These are phyloP conservation scores for Mystacides longicornis DNA, from an alignment of 2,888 invertebrate genomes.

Conservation along the genomic window DNA sequence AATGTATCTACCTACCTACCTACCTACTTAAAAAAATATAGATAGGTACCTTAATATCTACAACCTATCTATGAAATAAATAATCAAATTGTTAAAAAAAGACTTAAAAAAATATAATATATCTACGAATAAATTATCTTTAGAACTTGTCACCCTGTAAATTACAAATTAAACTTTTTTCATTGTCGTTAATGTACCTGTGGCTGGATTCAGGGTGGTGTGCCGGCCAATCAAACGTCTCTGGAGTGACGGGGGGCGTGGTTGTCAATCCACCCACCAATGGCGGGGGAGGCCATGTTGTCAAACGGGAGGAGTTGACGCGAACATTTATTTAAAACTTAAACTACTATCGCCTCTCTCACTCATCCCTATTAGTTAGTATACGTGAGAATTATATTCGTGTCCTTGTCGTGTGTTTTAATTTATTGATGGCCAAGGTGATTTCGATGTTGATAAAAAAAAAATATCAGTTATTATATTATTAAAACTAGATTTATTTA, in stretches of 20 bases:
- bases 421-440: too few relatives aligned
- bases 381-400: background rate
- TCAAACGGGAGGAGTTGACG: background rate
- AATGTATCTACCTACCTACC: background rate
- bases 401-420: background rate
- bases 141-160: background rate
- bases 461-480: too few relatives aligned
- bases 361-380: background rate
- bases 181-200: background rate
- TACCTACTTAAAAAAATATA: background rate
- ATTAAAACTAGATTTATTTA: too few relatives aligned
- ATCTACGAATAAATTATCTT: background rate
- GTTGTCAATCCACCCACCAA: background rate
- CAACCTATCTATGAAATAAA: background rate
- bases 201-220: conserved; percentile 3
- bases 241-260: background rate
- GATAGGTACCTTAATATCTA: background rate
- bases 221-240: background rate
- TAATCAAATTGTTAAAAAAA: background rate
- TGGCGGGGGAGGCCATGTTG: conserved; percentile 6
- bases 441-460: too few relatives aligned
- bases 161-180: background rate
- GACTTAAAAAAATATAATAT: background rate
- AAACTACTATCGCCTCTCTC: background rate
- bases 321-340: background rate